Percentiles rank a stretch among this genome's conserved stretches.
phyloP scores from a whole-genome alignment of 2,113 vertebrate species.

The Donacobius atricapilla region DNA sequence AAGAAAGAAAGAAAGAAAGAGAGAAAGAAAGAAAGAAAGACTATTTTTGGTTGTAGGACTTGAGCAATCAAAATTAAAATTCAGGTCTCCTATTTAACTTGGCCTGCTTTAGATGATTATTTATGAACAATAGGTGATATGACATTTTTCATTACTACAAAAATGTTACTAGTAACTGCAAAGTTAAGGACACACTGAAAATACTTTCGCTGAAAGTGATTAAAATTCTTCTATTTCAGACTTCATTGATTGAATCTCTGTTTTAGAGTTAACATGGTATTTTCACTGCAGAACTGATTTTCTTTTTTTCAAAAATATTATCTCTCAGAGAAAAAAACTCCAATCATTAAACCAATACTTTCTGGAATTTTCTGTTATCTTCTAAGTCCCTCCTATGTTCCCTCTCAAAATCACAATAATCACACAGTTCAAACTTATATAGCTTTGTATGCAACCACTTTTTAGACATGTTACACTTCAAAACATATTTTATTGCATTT shows the following conservation, averaged over 20 bases:
- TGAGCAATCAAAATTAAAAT: background rate
- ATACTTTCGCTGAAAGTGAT: background rate
- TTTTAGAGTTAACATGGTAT: background rate
- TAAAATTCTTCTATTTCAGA: conserved; percentile 10
- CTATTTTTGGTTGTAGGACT: background rate
- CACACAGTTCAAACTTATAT: background rate
- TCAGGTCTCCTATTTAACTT: background rate
- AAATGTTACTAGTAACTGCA: background rate
- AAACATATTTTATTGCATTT: background rate
- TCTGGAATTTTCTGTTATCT: background rate
- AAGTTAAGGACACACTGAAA: background rate
- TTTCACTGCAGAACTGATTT: background rate
- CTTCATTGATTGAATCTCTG: background rate
- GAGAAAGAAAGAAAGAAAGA: background rate
- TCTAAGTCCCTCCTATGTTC: background rate
- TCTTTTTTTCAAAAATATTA: background rate
- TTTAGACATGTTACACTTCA: background rate
- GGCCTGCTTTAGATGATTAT: background rate
- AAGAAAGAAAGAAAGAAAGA: background rate
- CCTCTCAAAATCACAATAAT: background rate
- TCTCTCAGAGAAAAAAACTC: background rate
- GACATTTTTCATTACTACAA: background rate
- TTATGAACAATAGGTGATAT: background rate
- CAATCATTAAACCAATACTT: background rate
- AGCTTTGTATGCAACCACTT: background rate